Evolutionary conservation across 2,888 invertebrate genomes (phyloP), one percentile per base, ranked within the genome.

Genomic region (Nesidiocoris tenuis): DNA sequence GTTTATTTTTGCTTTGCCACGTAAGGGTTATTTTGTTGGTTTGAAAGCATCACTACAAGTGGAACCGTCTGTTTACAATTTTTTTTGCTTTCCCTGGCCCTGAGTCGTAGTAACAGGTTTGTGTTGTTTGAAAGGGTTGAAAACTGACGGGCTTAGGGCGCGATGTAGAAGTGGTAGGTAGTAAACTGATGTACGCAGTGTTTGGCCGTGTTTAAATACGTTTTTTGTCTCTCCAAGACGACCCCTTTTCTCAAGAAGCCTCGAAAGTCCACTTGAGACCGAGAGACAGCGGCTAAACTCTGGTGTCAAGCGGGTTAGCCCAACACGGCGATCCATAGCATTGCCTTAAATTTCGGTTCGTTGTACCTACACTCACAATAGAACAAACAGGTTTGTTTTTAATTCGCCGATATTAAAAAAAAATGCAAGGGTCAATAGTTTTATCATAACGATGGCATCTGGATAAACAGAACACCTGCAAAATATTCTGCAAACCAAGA

Each of bases 191-290:
- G 39, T 39, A 12, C 39, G 39, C 39, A 39, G 39, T 39, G 39
- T 39, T 39, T 39, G 5, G 39, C 12, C 39, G 39, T 39, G 39
- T 39, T 39, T 67, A 67, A 67, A 67, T 55, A 64, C 55, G 2
- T 22, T 67, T 67, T 67, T 67, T 67, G 67, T 67, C 55, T 55
- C 54, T 67, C 5, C 5, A 7, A 12, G 39, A 12, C 67, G 54
- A 67, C 67, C 67, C 67, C 55, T 67, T 56, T 39, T 39, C 39
- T 39, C 39, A 67, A 67, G 67, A 67, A 67, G 67, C 67, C 54
- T 39, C 39, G 39, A 39, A 39, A 55, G 67, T 67, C 67, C 67
- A 67, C 67, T 67, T 67, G 67, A 67, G 56, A 67, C 22, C 67
- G 55, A 22, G 67, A 67, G 55, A 56, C 55, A 67, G 39, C 39